Conservation (phyloP, 2,113 vertebrate genomes). For the Vulpes vulpes region DNA sequence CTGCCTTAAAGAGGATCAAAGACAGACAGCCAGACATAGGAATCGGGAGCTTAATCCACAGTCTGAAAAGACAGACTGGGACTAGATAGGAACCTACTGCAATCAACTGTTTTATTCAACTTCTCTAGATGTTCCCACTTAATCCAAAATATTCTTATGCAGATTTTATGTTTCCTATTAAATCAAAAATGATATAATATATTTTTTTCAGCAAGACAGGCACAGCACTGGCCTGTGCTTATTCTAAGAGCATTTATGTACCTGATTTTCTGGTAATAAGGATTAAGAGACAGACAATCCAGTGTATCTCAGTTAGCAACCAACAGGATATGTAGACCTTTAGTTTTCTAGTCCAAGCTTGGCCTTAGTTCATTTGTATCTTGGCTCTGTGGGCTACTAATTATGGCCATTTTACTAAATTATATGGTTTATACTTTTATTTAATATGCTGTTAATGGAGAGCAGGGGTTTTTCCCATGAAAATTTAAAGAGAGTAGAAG, state of each 20-base stretch:
- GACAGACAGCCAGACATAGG: not conserved
- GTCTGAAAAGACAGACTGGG: not conserved
- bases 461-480: not conserved
- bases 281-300: not conserved
- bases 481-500: constrained; percentile 11
- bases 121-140: not conserved
- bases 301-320: not conserved
- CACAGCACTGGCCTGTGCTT: not conserved
- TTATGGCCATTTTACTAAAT: not conserved
- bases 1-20: not conserved
- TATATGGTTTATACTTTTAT: not conserved
- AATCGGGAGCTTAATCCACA: not conserved
- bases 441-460: not conserved
- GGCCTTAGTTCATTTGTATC: not conserved
- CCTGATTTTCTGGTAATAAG: not conserved
- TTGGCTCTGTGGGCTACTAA: not conserved
- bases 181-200: not conserved
- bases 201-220: not conserved
- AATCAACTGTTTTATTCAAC: not conserved
- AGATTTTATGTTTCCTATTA: not conserved
- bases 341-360: not conserved
- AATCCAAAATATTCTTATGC: not conserved
- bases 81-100: not conserved
- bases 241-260: not conserved
- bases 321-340: not conserved